These are phyloP conservation scores for Drosophila leonis DNA, from an alignment of 2,888 invertebrate genomes.

Conservation along the genomic window DNA sequence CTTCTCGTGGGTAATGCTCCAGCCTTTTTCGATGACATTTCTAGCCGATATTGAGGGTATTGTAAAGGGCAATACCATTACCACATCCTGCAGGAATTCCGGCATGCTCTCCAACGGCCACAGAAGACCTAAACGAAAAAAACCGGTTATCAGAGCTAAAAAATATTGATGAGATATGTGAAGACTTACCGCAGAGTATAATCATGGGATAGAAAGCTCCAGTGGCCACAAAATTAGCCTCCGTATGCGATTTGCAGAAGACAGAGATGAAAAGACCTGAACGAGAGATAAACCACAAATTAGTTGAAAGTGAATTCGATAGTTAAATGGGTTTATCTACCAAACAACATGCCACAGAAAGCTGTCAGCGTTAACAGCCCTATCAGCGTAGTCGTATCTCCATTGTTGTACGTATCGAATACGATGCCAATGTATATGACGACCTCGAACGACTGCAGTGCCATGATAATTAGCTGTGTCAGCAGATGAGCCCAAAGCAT, in stretches of 20 bases:
- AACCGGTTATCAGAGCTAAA: not conserved
- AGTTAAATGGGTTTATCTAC: constrained; percentile 73
- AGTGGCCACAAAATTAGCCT: constrained; percentile 93
- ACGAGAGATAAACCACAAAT: constrained; percentile 3
- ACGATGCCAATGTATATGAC: constrained; percentile 85
- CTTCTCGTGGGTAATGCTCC: constrained; percentile 88
- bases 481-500: constrained; percentile 93
- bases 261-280: constrained; percentile 93
- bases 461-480: constrained; percentile 90
- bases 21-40: constrained; percentile 91
- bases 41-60: constrained; percentile 91
- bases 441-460: constrained; percentile 88
- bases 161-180: not conserved
- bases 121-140: constrained; percentile 86
- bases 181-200: constrained; percentile 91
- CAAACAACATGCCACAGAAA: constrained; percentile 93
- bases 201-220: constrained; percentile 97
- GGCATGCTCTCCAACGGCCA: constrained; percentile 91
- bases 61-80: constrained; percentile 91
- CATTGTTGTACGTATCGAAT: constrained; percentile 85
- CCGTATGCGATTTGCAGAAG: constrained; percentile 91
- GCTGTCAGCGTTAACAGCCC: constrained; percentile 90
- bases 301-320: not conserved
- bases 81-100: constrained; percentile 87
- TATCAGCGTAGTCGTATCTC: constrained; percentile 86